Evolutionary conservation across 2,888 invertebrate species (phyloP), one percentile per base, ranked within the genome.

Genomic region (Ormyrus nitidulus): DNA sequence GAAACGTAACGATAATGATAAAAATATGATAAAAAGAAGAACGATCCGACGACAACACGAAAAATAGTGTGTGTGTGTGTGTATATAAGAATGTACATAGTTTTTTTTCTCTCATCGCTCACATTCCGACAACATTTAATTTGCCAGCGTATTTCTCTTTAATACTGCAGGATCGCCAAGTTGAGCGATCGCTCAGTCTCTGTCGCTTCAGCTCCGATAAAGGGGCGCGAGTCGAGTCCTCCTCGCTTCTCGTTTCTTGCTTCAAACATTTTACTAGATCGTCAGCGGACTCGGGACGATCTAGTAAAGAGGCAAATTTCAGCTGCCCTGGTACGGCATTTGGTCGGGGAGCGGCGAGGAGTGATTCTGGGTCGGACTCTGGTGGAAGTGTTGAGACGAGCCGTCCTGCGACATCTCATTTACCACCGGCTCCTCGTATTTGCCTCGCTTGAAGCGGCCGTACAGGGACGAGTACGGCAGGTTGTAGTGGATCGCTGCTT

Each of bases 401-500:
- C 89, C 91, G 82, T 90, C 91, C 87, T 86, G 91, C 11, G 90
- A 90, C 85, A 90, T 87, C 66, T 90, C 90, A 62, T 86, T 88
- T 69, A 88, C 89, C 58, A 88, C 86, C 34, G 90, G 89, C 73
- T 90, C 91, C 80, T 95, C 96, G 89, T 95, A 96, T 90, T 96
- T 96, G 88, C 96, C 96, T 71, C 97, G 93, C 90, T 97, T 97
- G 90, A 97, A 97, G 79, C 97, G 93, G 0, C 97, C 97, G 88
- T 97, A 97, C 49, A 97, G 92, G 5, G 97, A 97, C 11, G 97
- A 97, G 89, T 97, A 97, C 58, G 97, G 97, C 87, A 97, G 91
- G 91, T 97, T 97, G 91, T 95, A 97, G 89, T 97, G 97, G 85
- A 97, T 97, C 73, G 97, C 97, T 71, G 97, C 97, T 91, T 97